These are phyloP conservation scores for Chrysaora quinquecirrha DNA, from an alignment of 30 jellyfish, hydroid and myxozoan genomes.

Conservation along the genomic window DNA sequence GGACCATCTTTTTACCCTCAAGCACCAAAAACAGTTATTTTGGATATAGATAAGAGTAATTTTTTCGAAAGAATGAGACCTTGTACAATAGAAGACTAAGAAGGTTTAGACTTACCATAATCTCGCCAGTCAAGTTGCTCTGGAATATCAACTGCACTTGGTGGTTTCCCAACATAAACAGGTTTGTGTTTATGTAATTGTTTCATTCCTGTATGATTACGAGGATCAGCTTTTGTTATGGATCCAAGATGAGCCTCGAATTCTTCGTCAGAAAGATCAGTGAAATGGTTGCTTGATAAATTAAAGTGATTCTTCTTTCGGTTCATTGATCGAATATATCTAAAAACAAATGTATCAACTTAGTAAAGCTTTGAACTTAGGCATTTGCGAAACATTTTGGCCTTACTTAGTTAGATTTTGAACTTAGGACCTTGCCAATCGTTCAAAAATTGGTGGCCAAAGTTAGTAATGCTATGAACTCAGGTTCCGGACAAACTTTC, in stretches of 20 bases:
- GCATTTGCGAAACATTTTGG: too few species aligned
- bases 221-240: constrained; percentile 70
- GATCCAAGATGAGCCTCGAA: constrained; percentile 69
- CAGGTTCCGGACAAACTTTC: too few species aligned
- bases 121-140: constrained; percentile 96
- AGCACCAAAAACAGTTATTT: too few species aligned
- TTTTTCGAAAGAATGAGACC: too few species aligned
- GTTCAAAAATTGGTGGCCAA: too few species aligned
- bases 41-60: too few species aligned
- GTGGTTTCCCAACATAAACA: constrained; percentile 63
- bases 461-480: too few species aligned
- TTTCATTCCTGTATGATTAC: constrained; percentile 84
- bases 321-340: constrained; percentile 85
- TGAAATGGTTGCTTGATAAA: constrained; percentile 73
- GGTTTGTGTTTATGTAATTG: constrained; percentile 67
- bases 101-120: constrained; percentile 86
- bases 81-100: too few species aligned
- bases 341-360: constrained; percentile 14
- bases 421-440: too few species aligned
- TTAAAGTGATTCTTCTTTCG: constrained; percentile 66
- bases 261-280: constrained; percentile 86
- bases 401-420: too few species aligned
- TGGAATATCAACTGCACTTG: constrained; percentile 82
- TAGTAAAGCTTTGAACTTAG: too few species aligned
- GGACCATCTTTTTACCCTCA: too few species aligned